Base-by-base conservation (phyloP, 2,888 invertebrate genomes). In the Autographa gamma region DNA sequence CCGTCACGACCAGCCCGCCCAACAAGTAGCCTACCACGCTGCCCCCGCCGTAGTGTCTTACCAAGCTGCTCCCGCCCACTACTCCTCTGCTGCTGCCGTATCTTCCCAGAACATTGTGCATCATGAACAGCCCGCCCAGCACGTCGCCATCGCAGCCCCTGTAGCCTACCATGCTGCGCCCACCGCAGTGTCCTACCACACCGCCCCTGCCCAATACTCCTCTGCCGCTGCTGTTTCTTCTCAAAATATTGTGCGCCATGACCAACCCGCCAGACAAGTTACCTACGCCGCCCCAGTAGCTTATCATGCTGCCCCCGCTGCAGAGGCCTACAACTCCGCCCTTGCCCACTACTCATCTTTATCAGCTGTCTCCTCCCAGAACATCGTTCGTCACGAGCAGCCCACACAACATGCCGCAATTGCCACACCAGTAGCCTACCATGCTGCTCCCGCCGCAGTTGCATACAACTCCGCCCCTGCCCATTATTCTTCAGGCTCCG, bases 171-270 rank as follows among this genome's bases (percentile, higher is more conserved):
- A 73, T 16, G 60, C 74, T 5, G 67, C 74, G 3, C 74, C 76
- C 14, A 68, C 65, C n/a, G 87, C 90, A 9, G 89, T 92, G 13
- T 91, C 92, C 41, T 91, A 91, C 0, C 91, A 83, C 25, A n/a
- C 48, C 14, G n/a, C 48, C 8, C 48, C 48, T 48, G n/a, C 48
- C n/a, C 92, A 91, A 76, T 88, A 91, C 84, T 89, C 88, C 8
- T 80, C 89, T 5, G 90, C 90, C 31, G 83, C 86, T 2, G 87
- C 90, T 9, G 89, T 92, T 11, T 92, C 92, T 41, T 91, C 91
- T 0, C 91, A 91, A 75, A 91, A 85, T 84, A 89, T 91, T 71
- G 87, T 92, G 19, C 89, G 91, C 69, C 90, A 89, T 71, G 92
- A 90, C 86, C 90, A 85, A 88, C 89, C 77, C 25, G 68, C 80